Evolutionary conservation across 2,888 invertebrate genomes (phyloP).

Genomic region (Dioctria linearis): DNA sequence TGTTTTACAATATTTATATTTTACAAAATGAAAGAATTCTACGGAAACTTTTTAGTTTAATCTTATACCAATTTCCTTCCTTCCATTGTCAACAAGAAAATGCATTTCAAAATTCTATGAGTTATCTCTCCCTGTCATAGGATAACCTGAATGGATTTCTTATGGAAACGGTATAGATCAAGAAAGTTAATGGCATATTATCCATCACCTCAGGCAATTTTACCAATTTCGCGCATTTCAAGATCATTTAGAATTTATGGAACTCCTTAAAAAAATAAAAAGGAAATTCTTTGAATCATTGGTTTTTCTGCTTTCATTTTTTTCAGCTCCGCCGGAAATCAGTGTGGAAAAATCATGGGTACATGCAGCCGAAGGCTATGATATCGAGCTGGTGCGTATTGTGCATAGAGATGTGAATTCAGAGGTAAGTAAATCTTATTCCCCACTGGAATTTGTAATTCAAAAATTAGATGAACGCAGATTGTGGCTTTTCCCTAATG

Average conservation of each 20-base stretch:
- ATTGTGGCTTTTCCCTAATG: slow-evolving; percentile 15
- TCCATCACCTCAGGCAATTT: slow-evolving; percentile 2
- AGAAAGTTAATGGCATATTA: slow-evolving; percentile 30
- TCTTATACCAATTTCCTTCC: slow-evolving; percentile 24
- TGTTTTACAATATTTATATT: slow-evolving; percentile 43
- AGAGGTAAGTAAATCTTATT: slow-evolving; percentile 66
- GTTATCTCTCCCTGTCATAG: background rate
- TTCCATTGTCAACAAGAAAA: slow-evolving; percentile 39
- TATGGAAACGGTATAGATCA: slow-evolving; percentile 18
- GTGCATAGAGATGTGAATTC: slow-evolving; percentile 75
- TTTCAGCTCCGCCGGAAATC: slow-evolving; percentile 77
- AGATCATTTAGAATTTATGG: slow-evolving; percentile 23
- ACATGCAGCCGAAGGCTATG: slow-evolving; percentile 76
- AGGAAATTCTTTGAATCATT: background rate
- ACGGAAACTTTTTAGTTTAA: slow-evolving; percentile 24
- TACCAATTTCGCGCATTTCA: slow-evolving; percentile 1
- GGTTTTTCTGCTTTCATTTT: slow-evolving; percentile 15
- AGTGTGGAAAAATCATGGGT: slow-evolving; percentile 76
- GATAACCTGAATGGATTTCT: background rate
- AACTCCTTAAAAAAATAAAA: background rate
- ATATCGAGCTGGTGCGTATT: slow-evolving; percentile 76
- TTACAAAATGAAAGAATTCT: slow-evolving; percentile 17
- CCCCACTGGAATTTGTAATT: background rate
- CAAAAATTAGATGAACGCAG: background rate
- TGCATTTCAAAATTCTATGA: slow-evolving; percentile 27